These are phyloP conservation scores for Platysternon megacephalum DNA, from an alignment of 2,113 vertebrate species.

Conservation along the genomic window DNA sequence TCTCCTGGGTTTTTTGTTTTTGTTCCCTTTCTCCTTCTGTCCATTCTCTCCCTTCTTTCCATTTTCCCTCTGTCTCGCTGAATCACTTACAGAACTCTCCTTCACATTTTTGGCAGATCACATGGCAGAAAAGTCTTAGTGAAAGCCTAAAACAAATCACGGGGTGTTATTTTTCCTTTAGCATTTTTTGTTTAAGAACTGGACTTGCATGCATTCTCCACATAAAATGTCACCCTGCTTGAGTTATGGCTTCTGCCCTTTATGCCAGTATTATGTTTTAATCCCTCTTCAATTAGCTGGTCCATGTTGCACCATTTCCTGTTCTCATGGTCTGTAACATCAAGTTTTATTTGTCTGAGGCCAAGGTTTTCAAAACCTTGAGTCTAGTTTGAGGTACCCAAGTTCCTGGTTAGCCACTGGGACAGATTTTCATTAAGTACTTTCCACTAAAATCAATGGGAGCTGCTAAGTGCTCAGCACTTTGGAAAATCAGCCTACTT, in stretches of 20 bases:
- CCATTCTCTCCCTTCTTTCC: background rate
- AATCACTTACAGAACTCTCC: background rate
- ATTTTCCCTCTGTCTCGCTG: background rate
- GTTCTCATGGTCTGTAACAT: background rate
- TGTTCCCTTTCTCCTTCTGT: background rate
- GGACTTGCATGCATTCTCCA: background rate
- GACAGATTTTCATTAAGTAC: background rate
- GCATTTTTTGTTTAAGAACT: background rate
- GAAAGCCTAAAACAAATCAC: background rate
- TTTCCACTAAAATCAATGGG: background rate
- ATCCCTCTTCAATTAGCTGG: constrained; percentile 2
- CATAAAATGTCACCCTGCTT: background rate
- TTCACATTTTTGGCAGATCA: background rate
- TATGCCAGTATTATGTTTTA: background rate
- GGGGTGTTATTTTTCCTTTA: background rate
- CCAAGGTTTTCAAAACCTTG: background rate
- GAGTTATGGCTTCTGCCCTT: background rate
- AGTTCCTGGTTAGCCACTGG: background rate
- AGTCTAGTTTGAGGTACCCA: background rate
- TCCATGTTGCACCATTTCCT: background rate
- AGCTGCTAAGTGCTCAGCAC: background rate
- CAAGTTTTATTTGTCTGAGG: background rate
- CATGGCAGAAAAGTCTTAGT: background rate
- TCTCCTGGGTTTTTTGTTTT: background rate
- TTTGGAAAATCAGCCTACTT: background rate